These are phyloP conservation scores for Meda fulgida DNA, from an alignment of 2,797 vertebrate genomes.

Conservation along the genomic window DNA sequence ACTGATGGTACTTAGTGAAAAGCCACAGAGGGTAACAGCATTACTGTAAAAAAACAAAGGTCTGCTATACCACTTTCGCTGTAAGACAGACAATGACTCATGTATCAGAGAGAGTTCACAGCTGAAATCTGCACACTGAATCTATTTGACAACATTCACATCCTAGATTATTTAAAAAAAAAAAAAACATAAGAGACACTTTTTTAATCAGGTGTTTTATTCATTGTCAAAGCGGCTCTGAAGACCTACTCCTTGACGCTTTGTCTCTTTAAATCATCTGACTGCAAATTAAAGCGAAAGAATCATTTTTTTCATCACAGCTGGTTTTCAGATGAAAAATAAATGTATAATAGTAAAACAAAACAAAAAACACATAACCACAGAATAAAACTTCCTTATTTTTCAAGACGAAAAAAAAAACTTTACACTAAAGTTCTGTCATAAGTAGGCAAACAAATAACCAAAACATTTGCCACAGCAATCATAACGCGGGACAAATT, in stretches of 20 bases:
- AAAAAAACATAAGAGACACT: not conserved
- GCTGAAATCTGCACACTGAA: not conserved
- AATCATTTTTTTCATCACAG: not conserved
- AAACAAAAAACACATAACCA: no score
- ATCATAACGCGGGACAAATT: no score
- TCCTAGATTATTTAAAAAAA: constrained; percentile 16
- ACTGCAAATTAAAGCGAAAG: not conserved
- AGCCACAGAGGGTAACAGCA: constrained; percentile 10
- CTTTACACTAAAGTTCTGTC: no score
- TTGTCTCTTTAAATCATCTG: not conserved
- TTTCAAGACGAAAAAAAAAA: no score
- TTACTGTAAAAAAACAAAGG: constrained; percentile 14
- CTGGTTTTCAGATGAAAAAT: not conserved
- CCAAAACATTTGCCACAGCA: no score
- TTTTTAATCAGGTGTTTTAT: constrained; percentile 25
- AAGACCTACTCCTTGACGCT: constrained; percentile 5
- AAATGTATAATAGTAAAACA: no score
- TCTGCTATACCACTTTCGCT: not conserved
- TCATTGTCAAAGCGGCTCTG: not conserved
- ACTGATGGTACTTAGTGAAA: constrained; percentile 16
- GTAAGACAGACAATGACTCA: not conserved
- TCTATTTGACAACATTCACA: constrained; percentile 15
- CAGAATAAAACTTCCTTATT: no score
- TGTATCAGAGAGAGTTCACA: constrained; percentile 17
- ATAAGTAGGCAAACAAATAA: no score